Conservation (phyloP, 1,140 invertebrate genomes). For the Proctacanthus coquilletti region DNA sequence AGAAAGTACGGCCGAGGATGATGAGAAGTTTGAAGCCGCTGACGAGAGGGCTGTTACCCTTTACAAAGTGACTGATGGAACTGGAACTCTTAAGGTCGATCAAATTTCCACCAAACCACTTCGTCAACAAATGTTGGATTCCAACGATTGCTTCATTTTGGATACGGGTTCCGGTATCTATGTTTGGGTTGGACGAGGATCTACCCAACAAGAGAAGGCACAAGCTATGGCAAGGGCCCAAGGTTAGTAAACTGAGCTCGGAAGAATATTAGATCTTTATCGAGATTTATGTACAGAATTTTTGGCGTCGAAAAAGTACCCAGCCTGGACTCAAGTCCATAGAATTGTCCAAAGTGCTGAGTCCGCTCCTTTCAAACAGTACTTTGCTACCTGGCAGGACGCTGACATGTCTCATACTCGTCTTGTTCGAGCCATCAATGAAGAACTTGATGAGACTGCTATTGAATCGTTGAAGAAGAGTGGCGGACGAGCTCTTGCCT, state of each 20-base stretch:
- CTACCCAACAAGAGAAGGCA: slow-evolving; percentile 57
- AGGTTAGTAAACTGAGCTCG: background rate
- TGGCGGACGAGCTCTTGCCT: slow-evolving; percentile 41
- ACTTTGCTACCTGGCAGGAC: slow-evolving; percentile 59
- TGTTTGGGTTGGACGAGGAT: slow-evolving; percentile 71
- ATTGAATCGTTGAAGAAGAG: slow-evolving; percentile 28
- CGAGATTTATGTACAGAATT: slow-evolving; percentile 31
- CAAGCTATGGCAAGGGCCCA: slow-evolving; percentile 63
- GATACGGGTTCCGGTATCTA: slow-evolving; percentile 68
- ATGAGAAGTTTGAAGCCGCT: slow-evolving; percentile 39
- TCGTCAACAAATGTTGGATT: slow-evolving; percentile 52
- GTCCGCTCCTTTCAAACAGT: slow-evolving; percentile 61
- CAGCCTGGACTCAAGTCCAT: slow-evolving; percentile 57
- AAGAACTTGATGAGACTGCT: slow-evolving; percentile 15
- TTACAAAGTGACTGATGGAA: slow-evolving; percentile 54
- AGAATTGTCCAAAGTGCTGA: slow-evolving; percentile 57
- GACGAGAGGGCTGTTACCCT: slow-evolving; percentile 41
- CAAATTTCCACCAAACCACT: slow-evolving; percentile 50
- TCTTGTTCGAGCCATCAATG: slow-evolving; percentile 34
- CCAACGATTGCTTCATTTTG: slow-evolving; percentile 70
- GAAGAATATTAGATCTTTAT: background rate
- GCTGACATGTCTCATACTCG: slow-evolving; percentile 39
- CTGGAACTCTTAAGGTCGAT: slow-evolving; percentile 46
- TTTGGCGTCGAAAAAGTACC: slow-evolving; percentile 53
- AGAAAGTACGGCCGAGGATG: slow-evolving; percentile 48